These are phyloP conservation scores for Lethenteron camtschaticum DNA, from an alignment of 2,113 vertebrate genomes.

Conservation along the genomic window DNA sequence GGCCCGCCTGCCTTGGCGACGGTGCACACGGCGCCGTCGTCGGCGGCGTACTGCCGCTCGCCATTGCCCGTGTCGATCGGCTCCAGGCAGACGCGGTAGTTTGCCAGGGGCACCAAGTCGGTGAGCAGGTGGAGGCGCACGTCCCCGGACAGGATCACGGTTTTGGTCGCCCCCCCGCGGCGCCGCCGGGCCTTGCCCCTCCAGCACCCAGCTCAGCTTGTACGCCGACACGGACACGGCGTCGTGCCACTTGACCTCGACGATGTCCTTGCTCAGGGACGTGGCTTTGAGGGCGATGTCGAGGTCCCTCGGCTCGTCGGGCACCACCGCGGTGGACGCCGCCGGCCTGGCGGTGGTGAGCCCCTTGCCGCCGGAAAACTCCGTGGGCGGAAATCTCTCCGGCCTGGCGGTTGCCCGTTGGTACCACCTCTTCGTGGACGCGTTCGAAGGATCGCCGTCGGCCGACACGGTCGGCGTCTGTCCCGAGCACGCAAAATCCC, in stretches of 20 bases:
- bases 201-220: conserved; percentile 54
- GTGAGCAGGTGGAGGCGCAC: conserved; percentile 56
- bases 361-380: too few relatives aligned
- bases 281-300: conserved; percentile 53
- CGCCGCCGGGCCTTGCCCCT: conserved; percentile 22
- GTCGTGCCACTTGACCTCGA: conserved; percentile 60
- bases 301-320: conserved; percentile 34
- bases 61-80: conserved; percentile 59
- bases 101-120: conserved; percentile 48
- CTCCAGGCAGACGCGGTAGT: conserved; percentile 69
- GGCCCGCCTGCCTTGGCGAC: conserved; percentile 44
- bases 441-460: conserved; percentile 16
- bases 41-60: conserved; percentile 25
- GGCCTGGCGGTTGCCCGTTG: conserved; percentile 31
- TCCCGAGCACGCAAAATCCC: conserved; percentile 71
- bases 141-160: conserved; percentile 60
- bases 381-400: conserved; percentile 31
- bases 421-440: conserved; percentile 13
- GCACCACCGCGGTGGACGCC: conserved; percentile 50
- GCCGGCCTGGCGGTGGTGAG: too few relatives aligned
- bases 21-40: conserved; percentile 30
- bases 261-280: conserved; percentile 28
- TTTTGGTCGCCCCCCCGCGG: conserved; percentile 36
- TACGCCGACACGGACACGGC: conserved; percentile 57
- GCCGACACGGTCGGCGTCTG: conserved; percentile 11